Evolutionary conservation across 2,113 vertebrate species (phyloP), one percentile per base, ranked within the genome.

Genomic region (Petromus typicus): DNA sequence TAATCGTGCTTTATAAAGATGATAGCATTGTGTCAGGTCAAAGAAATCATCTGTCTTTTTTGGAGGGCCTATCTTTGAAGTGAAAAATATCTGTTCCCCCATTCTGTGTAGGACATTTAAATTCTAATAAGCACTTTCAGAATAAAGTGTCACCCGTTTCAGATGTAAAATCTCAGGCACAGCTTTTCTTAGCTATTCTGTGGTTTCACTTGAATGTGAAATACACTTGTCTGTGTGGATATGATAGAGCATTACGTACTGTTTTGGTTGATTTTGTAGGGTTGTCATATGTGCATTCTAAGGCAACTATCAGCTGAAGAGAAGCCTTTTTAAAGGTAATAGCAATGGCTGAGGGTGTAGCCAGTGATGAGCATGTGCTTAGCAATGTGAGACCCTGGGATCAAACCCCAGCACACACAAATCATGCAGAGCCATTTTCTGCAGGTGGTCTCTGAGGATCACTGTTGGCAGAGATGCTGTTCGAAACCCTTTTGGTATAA

Each of bases 1-100:
- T 90, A 83, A 43, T 64, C 43, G n/a, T 73, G 22, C 75, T 96
- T 94, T 95, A 79, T 75, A 95, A 95, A 93, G 61, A 95, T 73
- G 57, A 57, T 37, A 86, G 51, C 64, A 63, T 85, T 90, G 43
- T 96, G 64, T 92, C 43, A 81, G 90, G 76, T 85, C 54, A 86
- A 76, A 95, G 92, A 96, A 93, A 73, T 92, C n/a, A 57, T 14
- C 48, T 95, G 7, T 27, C 25, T 57, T 89, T 76, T 92, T 87
- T 16, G 11, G 25, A n/a, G 73, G 25, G n/a, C 63, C 30, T 94
- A 18, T 79, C 20, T 94, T 94, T 86, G 40, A 90, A 67, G 78
- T 94, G 73, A 96, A 86, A 34, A 67, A 93, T 54, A 45, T 69
- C 43, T 85, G 2, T 81, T 71, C 3, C 7, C 23, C 51, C 8